phyloP scores from a whole-genome alignment of 2,888 invertebrate species.

The Scaptomyza caliginosa region DNA sequence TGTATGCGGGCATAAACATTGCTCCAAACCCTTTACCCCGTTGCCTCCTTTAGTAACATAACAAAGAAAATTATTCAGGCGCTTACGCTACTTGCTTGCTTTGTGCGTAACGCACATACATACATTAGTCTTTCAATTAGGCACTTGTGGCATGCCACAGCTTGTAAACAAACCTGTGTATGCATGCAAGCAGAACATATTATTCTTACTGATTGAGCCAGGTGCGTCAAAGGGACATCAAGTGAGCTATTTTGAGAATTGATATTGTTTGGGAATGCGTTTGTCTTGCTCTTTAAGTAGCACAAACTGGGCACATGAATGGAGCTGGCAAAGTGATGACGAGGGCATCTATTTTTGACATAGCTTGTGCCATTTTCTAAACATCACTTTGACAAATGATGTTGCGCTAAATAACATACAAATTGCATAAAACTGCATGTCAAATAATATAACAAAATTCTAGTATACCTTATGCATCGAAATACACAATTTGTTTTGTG shows the following conservation, averaged over 20 bases:
- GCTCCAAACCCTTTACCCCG: background rate
- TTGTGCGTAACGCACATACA: constrained; percentile 10
- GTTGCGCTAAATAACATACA: background rate
- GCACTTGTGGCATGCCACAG: constrained; percentile 23
- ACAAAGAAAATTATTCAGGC: constrained; percentile 60
- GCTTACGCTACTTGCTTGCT: constrained; percentile 10
- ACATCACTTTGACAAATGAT: background rate
- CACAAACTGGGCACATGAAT: constrained; percentile 46
- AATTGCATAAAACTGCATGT: background rate
- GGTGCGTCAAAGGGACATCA: constrained; percentile 16
- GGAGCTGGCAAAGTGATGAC: constrained; percentile 12
- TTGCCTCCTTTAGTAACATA: background rate
- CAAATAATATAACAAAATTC: background rate
- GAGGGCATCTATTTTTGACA: constrained; percentile 36
- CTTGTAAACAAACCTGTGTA: constrained; percentile 34
- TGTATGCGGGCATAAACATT: constrained; percentile 34
- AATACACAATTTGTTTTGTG: background rate
- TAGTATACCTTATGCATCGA: background rate
- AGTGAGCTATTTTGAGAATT: constrained; percentile 29
- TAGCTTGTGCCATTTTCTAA: constrained; percentile 36
- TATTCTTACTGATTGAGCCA: constrained; percentile 19
- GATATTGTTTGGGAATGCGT: background rate
- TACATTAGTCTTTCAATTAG: constrained; percentile 36
- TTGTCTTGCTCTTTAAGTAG: constrained; percentile 10
- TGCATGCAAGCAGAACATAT: background rate